Conservation (phyloP, 2,888 invertebrate species). For the Caenorhabditis japonica region DNA sequence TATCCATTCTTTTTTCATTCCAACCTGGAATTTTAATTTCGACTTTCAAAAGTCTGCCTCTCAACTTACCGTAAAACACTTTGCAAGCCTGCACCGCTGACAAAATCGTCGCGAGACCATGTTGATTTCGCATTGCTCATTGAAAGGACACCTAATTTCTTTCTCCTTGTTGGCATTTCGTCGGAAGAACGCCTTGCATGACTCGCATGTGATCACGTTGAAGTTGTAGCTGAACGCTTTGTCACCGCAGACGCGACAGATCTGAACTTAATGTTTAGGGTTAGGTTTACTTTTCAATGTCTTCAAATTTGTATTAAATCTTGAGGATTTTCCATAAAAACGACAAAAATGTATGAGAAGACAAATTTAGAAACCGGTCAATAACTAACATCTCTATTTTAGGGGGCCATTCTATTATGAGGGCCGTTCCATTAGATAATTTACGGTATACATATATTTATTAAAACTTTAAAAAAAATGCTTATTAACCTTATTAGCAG, state of each 20-base stretch:
- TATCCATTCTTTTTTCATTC: slow-evolving; percentile 77
- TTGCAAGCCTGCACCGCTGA: slow-evolving; percentile 92
- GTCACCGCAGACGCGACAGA: slow-evolving; percentile 95
- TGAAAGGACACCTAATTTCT: slow-evolving; percentile 75
- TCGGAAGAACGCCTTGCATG: slow-evolving; percentile 95
- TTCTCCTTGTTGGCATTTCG: slow-evolving; percentile 85
- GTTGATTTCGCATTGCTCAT: slow-evolving; percentile 73
- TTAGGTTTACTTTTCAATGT: too few relatives aligned
- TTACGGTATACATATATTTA: too few relatives aligned
- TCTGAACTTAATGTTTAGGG: slow-evolving; percentile 58
- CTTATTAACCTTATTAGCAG: slow-evolving; percentile 59
- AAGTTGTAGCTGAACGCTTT: slow-evolving; percentile 76
- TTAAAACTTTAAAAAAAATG: too few relatives aligned
- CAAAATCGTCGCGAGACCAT: slow-evolving; percentile 88
- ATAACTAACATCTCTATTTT: too few relatives aligned
- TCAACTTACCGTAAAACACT: slow-evolving; percentile 84
- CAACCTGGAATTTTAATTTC: slow-evolving; percentile 68
- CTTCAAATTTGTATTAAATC: too few relatives aligned
- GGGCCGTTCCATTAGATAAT: too few relatives aligned
- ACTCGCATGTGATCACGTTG: slow-evolving; percentile 84
- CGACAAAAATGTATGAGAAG: too few relatives aligned
- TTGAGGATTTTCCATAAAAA: too few relatives aligned
- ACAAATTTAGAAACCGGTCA: too few relatives aligned
- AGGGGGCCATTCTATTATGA: too few relatives aligned
- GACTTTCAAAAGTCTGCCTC: too few relatives aligned